Base-by-base conservation (phyloP, 2,888 invertebrate genomes). In the Plutella xylostella region DNA sequence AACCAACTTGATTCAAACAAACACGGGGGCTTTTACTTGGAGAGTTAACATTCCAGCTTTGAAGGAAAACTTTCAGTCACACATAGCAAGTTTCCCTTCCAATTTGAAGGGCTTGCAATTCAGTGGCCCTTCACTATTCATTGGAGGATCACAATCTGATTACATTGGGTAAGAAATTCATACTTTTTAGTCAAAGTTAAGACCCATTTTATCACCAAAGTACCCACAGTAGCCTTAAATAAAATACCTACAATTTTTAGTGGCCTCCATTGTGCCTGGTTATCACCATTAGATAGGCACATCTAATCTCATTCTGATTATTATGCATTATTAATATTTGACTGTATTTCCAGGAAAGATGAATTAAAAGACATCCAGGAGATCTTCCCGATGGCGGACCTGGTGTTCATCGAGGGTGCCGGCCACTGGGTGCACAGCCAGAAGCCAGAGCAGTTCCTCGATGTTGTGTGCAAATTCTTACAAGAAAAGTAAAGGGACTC, bases 341-440 rank as follows among this genome's bases (percentile, higher is more conserved):
- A 65, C 47, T 43, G 34, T 44, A 3, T 3, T 63, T 64, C 35
- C 68, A 80, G 78, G n/a, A 79, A 74, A 56, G 72, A 70, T 63
- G 90, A 92, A 63, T 82, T 89, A 38, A 71, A 75, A 4, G 75
- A 77, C 46, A 93, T 95, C 45, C 82, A 85, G 59, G 85, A 87
- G 50, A 74, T 92, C 44, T 96, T 96, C 62, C 92, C 94, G 0
- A 70, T 83, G 6, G 90, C 92, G 0, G 77, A 89, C 51, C 85
- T 96, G 58, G 68, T 82, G 39, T 90, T 89, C 54, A 87, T 96
- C 43, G 86, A 88, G 42, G 92, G 91, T 30, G 93, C 97, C 5
- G 95, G 96, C 0, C 98, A 98, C 71, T 94, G 96, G 93, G 89
- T 97, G 1, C 98, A 98, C 67, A 90, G 93, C 52, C 97, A 98